These are phyloP conservation scores for Lutjanus erythropterus DNA, from an alignment of 2,113 vertebrate species.

Conservation along the genomic window DNA sequence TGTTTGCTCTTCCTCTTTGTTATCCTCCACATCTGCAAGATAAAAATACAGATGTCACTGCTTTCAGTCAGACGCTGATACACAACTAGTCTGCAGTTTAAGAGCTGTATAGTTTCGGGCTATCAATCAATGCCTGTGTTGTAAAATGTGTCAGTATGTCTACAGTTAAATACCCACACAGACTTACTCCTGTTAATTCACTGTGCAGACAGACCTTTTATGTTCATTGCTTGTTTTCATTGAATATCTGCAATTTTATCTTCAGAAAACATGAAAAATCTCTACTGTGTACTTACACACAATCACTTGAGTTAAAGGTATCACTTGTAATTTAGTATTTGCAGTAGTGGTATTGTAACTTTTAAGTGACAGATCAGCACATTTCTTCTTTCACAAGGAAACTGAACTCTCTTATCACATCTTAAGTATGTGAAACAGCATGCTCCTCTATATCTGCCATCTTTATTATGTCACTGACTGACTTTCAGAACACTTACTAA, in stretches of 20 bases:
- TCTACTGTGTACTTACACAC: neutral
- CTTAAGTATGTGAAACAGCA: neutral
- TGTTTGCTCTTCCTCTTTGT: constrained; percentile 19
- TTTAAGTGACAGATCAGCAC: neutral
- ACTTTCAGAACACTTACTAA: neutral
- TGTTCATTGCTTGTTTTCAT: neutral
- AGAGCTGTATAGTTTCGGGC: too few species aligned
- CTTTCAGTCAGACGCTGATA: constrained; percentile 30
- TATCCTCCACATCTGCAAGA: constrained; percentile 32
- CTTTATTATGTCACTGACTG: neutral
- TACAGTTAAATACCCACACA: neutral
- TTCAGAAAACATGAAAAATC: neutral
- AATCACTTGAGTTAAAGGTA: neutral
- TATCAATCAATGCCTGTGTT: too few species aligned
- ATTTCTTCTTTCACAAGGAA: neutral
- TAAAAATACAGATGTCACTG: neutral
- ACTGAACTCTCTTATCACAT: neutral
- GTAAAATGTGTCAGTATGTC: too few species aligned
- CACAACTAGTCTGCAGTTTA: too few species aligned
- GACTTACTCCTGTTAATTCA: neutral
- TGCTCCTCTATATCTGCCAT: neutral
- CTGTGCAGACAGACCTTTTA: neutral
- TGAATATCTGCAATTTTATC: neutral
- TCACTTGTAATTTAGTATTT: neutral
- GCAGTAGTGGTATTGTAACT: neutral